Evolutionary conservation across 2,888 invertebrate species (phyloP), one percentile per base, ranked within the genome.

Genomic region (Hesperia comma): DNA sequence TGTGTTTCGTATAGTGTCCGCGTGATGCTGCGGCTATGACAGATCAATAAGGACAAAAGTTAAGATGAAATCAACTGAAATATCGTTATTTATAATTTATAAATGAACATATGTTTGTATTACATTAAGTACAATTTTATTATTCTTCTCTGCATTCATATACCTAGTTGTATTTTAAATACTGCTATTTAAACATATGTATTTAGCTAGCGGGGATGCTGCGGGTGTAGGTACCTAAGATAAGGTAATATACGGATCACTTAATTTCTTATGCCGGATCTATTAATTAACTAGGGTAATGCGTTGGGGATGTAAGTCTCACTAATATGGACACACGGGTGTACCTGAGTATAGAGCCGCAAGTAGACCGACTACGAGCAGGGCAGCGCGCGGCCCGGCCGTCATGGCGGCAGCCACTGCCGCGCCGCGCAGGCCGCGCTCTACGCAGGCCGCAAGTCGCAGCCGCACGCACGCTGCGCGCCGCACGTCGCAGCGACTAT

Each of bases 381-480:
- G 71, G 61, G 82, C 81, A 75, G 81, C 91, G 83, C 90, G 84
- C 89, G 91, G 80, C 79, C 87, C 88, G 83, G 86, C 86, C 88
- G 85, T 82, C 92, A 92, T 92, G 85, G 85, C 88, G 88, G 84
- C 83, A 83, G 78, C 77, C 79, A 90, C 90, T 91, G 91, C 88
- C 88, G 89, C 77, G 81, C 85, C 74, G 78, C 60, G 26, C 88
- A 88, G 77, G 81, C 85, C 74, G 78, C 60, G 26, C 19, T 53
- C 33, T 19, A 49, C 57, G 71, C 76, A 74, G 75, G 75, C 77
- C 46, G 70, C 68, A 74, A 71, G 75, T 72, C 73, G 71, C 68
- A 70, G 72, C 75, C 63, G 66, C 71, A 46, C 72, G 74, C 76
- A 72, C 71, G 72, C 72, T 70, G 68, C 77, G 69, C 56, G 68